Evolutionary conservation across 1,140 invertebrate species (phyloP).

Genomic region (Acromyrmex heyeri): DNA sequence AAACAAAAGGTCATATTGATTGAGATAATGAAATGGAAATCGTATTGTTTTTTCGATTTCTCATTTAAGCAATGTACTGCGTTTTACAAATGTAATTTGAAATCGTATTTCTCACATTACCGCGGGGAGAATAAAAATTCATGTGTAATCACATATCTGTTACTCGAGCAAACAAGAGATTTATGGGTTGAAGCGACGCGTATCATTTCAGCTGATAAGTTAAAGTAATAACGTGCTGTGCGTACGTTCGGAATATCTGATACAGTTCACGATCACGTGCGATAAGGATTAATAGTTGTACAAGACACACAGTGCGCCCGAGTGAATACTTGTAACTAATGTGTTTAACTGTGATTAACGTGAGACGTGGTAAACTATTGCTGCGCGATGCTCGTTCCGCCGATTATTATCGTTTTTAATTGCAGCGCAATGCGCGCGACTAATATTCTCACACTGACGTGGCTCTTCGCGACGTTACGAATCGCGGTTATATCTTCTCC

Average conservation of each 20-base stretch:
- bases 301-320: not conserved
- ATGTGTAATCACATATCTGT: slow-evolving; percentile 30
- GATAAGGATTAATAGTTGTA: slow-evolving; percentile 54
- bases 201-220: slow-evolving; percentile 45
- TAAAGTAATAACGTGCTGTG: slow-evolving; percentile 25
- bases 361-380: slow-evolving; percentile 51
- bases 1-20: not conserved
- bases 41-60: not conserved
- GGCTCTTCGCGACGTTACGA: slow-evolving; percentile 18
- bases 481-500: slow-evolving; percentile 67
- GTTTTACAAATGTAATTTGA: slow-evolving; percentile 7
- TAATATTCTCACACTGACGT: slow-evolving; percentile 50
- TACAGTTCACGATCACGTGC: slow-evolving; percentile 31
- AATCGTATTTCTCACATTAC: slow-evolving; percentile 1
- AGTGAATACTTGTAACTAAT: slow-evolving; percentile 50
- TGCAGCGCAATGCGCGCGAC: slow-evolving; percentile 38
- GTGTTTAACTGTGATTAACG: slow-evolving; percentile 41
- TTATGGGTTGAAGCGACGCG: not conserved
- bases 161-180: slow-evolving; percentile 33
- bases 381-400: slow-evolving; percentile 43
- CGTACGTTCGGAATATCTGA: slow-evolving; percentile 11
- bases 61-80: not conserved
- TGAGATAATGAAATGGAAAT: not conserved
- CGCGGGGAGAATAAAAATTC: slow-evolving; percentile 23
- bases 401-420: slow-evolving; percentile 68